These are phyloP conservation scores for Hirtodrosophila duncani DNA, from an alignment of 2,888 invertebrate species.

Conservation along the genomic window DNA sequence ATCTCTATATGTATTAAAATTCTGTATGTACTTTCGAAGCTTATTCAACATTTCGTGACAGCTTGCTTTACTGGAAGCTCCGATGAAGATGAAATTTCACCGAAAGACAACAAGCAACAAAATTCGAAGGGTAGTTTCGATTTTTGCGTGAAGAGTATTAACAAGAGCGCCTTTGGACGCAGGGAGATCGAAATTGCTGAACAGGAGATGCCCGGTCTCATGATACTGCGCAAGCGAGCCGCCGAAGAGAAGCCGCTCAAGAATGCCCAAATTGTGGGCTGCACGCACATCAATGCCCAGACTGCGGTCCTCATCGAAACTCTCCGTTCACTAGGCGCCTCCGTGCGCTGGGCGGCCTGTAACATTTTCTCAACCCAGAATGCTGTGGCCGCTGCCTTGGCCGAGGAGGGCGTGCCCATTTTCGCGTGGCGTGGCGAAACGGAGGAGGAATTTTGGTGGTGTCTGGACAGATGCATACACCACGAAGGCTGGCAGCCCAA, in stretches of 20 bases:
- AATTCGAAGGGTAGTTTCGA: conserved; percentile 89
- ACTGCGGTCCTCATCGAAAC: conserved; percentile 96
- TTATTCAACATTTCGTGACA: no score
- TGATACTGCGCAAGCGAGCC: conserved; percentile 93
- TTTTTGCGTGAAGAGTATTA: conserved; percentile 94
- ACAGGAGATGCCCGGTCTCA: conserved; percentile 98
- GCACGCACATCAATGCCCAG: conserved; percentile 98
- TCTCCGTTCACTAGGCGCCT: conserved; percentile 89
- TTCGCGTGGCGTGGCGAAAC: conserved; percentile 98
- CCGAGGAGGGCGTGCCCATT: conserved; percentile 91
- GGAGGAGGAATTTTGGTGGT: conserved; percentile 99
- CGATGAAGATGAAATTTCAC: conserved; percentile 94
- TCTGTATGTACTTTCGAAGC: background rate
- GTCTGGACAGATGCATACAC: conserved; percentile 94
- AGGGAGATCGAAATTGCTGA: conserved; percentile 98
- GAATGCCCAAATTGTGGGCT: conserved; percentile 96
- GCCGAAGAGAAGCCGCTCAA: conserved; percentile 94
- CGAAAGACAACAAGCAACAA: conserved; percentile 93
- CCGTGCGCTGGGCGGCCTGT: conserved; percentile 96
- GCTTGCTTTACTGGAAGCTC: conserved; percentile 84
- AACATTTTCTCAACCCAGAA: conserved; percentile 98
- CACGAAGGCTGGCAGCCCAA: conserved; percentile 96
- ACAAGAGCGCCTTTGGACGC: conserved; percentile 91
- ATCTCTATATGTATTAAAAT: background rate
- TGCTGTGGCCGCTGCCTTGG: conserved; percentile 96